Percentiles rank a stretch among this genome's conserved stretches.
phyloP scores from a whole-genome alignment of 1,140 invertebrate genomes.

The Sminthurides bifidus region DNA sequence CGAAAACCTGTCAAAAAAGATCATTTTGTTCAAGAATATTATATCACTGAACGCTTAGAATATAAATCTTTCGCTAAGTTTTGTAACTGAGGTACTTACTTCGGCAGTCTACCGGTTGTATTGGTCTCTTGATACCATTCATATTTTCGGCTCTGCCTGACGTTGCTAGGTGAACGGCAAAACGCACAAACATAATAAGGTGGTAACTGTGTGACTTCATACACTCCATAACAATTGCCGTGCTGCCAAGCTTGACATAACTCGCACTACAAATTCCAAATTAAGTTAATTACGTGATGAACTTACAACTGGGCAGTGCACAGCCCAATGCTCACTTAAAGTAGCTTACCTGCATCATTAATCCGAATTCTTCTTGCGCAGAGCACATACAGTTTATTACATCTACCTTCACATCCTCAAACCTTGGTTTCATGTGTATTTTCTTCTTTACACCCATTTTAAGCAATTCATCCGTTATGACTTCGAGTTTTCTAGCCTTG shows the following conservation, averaged over 20 bases:
- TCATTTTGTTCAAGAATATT: slow-evolving; percentile 14
- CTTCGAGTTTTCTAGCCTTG: neutral
- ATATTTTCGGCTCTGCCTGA: slow-evolving; percentile 56
- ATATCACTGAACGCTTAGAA: slow-evolving; percentile 14
- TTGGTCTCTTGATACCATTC: slow-evolving; percentile 77
- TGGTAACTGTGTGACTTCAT: slow-evolving; percentile 66
- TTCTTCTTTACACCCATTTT: neutral
- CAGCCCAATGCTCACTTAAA: neutral
- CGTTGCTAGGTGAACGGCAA: slow-evolving; percentile 63
- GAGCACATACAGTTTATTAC: slow-evolving; percentile 78
- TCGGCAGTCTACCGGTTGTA: slow-evolving; percentile 63
- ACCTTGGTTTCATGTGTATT: slow-evolving; percentile 35
- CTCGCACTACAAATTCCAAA: slow-evolving; percentile 58
- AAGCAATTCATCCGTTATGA: neutral
- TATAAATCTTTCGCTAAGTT: no score
- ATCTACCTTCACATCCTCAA: slow-evolving; percentile 43
- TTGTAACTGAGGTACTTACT: no score
- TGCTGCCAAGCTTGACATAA: slow-evolving; percentile 90
- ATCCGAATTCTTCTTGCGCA: slow-evolving; percentile 72
- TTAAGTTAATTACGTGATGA: neutral
- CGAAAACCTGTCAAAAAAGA: slow-evolving; percentile 14
- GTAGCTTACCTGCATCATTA: slow-evolving; percentile 60
- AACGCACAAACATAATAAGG: slow-evolving; percentile 81
- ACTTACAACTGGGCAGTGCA: neutral
- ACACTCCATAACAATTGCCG: slow-evolving; percentile 71